Conservation (phyloP, 2,888 invertebrate species). For the Athalia rosae region DNA sequence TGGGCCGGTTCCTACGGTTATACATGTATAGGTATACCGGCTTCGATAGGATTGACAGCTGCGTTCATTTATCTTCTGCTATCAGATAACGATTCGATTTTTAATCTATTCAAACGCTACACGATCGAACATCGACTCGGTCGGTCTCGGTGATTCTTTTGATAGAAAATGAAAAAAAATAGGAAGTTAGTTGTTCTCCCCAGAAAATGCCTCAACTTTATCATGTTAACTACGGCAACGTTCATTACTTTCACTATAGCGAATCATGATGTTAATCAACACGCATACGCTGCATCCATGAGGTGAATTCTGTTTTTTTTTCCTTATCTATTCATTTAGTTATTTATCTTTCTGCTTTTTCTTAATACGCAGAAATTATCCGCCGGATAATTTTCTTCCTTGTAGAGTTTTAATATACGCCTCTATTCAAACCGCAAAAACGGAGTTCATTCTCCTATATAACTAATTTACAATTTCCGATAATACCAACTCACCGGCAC, state of each 20-base stretch:
- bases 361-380: slow-evolving; percentile 6
- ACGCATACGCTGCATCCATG: neutral
- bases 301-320: slow-evolving; percentile 10
- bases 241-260: too few species aligned
- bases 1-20: slow-evolving; percentile 54
- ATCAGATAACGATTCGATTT: too few species aligned
- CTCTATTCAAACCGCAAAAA: slow-evolving; percentile 22
- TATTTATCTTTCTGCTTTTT: neutral
- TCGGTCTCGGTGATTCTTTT: too few species aligned
- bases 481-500: neutral
- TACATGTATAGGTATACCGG: neutral
- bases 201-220: too few species aligned
- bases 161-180: too few species aligned
- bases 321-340: neutral
- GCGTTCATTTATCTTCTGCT: neutral
- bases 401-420: slow-evolving; percentile 12
- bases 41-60: neutral
- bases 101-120: too few species aligned
- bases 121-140: too few species aligned
- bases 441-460: neutral
- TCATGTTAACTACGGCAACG: too few species aligned
- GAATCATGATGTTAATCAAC: too few species aligned
- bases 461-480: slow-evolving; percentile 11
- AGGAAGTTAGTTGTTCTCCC: too few species aligned
- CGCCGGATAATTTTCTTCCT: neutral